Percentiles rank a stretch among this genome's conserved stretches.
These are phyloP conservation scores for Heliconius erato DNA, from an alignment of 2,888 invertebrate genomes.

Conservation along the genomic window DNA sequence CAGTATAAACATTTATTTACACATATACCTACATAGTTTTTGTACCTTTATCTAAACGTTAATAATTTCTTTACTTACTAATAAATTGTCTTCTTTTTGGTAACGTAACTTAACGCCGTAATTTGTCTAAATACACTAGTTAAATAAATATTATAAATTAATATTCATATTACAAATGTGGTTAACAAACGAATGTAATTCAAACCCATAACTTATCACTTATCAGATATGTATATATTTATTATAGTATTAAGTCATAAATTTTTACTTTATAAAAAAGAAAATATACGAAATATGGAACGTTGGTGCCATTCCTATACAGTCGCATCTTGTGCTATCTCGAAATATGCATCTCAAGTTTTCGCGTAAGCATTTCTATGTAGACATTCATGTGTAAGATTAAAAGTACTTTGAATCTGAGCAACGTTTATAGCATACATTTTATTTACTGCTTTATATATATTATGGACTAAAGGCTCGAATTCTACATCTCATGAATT, in stretches of 20 bases:
- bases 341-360: slow-evolving; percentile 30
- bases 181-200: too few species aligned
- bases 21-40: not conserved
- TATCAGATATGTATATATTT: not conserved
- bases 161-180: not conserved
- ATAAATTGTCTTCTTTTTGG: not conserved
- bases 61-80: not conserved
- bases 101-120: not conserved
- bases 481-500: too few species aligned
- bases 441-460: slow-evolving; percentile 1
- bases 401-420: slow-evolving; percentile 23
- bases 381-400: slow-evolving; percentile 24
- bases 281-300: not conserved
- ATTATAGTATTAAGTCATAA: not conserved
- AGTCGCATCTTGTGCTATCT: slow-evolving; percentile 20
- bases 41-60: not conserved
- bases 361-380: slow-evolving; percentile 25
- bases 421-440: not conserved
- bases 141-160: not conserved
- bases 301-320: slow-evolving; percentile 1
- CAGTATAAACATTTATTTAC: not conserved
- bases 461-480: not conserved
- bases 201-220: not conserved
- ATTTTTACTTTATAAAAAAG: not conserved
- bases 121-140: not conserved